These are phyloP conservation scores for Liasis olivaceus DNA, from an alignment of 2,797 vertebrate genomes.

Conservation along the genomic window DNA sequence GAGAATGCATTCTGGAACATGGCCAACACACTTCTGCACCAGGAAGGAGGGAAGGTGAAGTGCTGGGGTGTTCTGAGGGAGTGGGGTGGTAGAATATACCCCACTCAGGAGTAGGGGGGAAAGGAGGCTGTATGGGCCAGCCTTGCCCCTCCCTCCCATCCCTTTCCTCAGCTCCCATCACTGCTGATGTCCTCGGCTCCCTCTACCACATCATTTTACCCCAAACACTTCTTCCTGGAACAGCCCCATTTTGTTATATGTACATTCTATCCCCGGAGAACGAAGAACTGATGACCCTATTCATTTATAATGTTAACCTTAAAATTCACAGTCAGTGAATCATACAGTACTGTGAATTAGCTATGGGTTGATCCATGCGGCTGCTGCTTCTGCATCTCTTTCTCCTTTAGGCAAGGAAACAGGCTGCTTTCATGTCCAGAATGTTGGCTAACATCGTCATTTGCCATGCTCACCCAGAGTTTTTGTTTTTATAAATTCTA, in stretches of 20 bases:
- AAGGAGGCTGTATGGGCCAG: background rate
- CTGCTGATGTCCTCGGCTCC: background rate
- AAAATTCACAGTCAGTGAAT: background rate
- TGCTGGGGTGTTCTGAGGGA: background rate
- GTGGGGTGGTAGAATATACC: background rate
- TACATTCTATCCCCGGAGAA: background rate
- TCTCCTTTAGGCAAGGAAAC: background rate
- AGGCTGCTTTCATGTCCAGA: background rate
- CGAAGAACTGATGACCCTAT: background rate
- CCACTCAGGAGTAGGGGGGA: background rate
- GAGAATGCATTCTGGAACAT: background rate
- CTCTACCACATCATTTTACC: background rate
- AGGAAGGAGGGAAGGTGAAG: background rate
- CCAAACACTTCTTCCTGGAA: background rate
- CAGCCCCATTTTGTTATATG: background rate
- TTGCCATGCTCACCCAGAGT: background rate
- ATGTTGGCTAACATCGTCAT: background rate
- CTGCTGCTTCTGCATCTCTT: background rate
- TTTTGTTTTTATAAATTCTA: background rate
- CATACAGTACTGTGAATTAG: background rate
- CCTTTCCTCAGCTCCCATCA: background rate
- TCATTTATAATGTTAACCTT: background rate
- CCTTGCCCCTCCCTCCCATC: background rate
- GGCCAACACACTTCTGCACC: background rate
- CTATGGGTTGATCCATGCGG: background rate